Evolutionary conservation across 2,113 vertebrate genomes (phyloP).

Genomic region (Oophaga pumilio): DNA sequence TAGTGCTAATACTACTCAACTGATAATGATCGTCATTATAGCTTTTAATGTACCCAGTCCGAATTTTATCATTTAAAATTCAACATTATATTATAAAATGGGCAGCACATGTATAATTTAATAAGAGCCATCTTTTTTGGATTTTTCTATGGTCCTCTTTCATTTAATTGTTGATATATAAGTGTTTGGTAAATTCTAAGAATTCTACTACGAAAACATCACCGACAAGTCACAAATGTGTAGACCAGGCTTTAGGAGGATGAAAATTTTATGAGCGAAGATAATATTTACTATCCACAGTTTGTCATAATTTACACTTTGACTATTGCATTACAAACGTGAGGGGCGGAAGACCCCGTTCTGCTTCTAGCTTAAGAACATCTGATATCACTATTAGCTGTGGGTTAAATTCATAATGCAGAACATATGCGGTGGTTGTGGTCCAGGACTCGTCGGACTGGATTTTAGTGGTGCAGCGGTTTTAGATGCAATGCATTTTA

Average conservation of each 20-base stretch:
- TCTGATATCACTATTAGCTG: constrained; percentile 32
- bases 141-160: background rate
- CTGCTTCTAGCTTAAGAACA: background rate
- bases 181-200: background rate
- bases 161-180: background rate
- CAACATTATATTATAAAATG: background rate
- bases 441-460: background rate
- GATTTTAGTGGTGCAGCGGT: background rate
- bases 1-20: no score
- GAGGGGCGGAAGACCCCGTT: background rate
- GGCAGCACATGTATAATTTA: background rate
- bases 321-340: constrained; percentile 26
- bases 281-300: constrained; percentile 32
- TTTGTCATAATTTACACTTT: constrained; percentile 36
- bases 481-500: constrained; percentile 2
- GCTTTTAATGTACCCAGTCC: background rate
- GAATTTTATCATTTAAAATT: background rate
- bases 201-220: background rate
- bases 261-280: constrained; percentile 20
- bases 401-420: constrained; percentile 25
- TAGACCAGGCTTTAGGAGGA: background rate
- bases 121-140: background rate
- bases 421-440: constrained; percentile 23
- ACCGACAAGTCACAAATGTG: constrained; percentile 1
- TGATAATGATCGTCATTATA: no score